A percentile compares a stretch with the other conserved stretches of the same genome.
These are phyloP conservation scores for Paratrypauchen microcephalus DNA, from an alignment of 2,797 vertebrate genomes.

Conservation along the genomic window DNA sequence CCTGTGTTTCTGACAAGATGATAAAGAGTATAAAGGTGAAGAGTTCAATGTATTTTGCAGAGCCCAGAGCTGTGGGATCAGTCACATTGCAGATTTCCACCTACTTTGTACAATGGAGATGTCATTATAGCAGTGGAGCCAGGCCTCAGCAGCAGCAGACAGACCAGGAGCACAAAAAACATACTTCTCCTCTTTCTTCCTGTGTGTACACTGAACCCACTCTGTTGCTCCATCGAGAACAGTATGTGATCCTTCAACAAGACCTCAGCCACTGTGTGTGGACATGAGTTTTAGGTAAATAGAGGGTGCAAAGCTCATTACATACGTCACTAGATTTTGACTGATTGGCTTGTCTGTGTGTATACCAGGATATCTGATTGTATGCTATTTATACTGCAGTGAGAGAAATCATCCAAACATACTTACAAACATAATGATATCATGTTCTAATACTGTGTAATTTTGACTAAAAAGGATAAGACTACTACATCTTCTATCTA, in stretches of 20 bases:
- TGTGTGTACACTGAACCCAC: slow-evolving; percentile 38
- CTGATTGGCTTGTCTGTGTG: not conserved
- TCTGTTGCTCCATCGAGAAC: slow-evolving; percentile 34
- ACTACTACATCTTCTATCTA: too few relatives aligned
- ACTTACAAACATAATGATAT: not conserved
- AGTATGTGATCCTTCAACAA: slow-evolving; percentile 40
- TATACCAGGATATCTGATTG: not conserved
- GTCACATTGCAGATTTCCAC: slow-evolving; percentile 54
- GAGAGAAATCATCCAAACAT: too few relatives aligned
- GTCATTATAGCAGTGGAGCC: slow-evolving; percentile 53
- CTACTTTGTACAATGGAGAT: slow-evolving; percentile 70
- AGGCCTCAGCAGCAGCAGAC: slow-evolving; percentile 61
- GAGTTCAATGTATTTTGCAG: slow-evolving; percentile 74
- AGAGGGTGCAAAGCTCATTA: slow-evolving; percentile 65
- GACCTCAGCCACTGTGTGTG: slow-evolving; percentile 24
- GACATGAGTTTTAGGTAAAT: slow-evolving; percentile 57
- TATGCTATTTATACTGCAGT: not conserved
- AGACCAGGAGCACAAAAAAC: slow-evolving; percentile 57
- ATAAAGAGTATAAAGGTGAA: slow-evolving; percentile 65
- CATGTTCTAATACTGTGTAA: too few relatives aligned
- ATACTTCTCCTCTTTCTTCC: slow-evolving; percentile 62
- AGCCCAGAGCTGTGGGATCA: slow-evolving; percentile 43
- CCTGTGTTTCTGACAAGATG: slow-evolving; percentile 33
- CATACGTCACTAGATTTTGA: slow-evolving; percentile 26
- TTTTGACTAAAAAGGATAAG: too few relatives aligned